Conservation (phyloP, 1,140 invertebrate species). For the Dendroctonus ponderosae region DNA sequence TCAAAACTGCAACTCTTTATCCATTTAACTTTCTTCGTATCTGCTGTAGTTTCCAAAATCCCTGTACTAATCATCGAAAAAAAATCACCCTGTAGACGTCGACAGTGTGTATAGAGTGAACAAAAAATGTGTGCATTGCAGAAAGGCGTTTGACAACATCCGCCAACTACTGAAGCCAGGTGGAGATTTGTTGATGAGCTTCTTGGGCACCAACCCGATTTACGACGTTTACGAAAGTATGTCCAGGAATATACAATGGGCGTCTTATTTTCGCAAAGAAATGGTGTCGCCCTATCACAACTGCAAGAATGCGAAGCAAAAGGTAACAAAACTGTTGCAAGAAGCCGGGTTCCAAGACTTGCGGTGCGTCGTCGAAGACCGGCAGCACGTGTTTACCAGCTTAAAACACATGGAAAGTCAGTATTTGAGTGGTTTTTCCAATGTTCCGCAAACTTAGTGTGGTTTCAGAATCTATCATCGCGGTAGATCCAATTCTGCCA, state of each 20-base stretch:
- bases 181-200: slow-evolving; percentile 68
- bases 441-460: background rate
- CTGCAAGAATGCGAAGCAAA: slow-evolving; percentile 60
- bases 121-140: slow-evolving; percentile 47
- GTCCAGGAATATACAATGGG: slow-evolving; percentile 60
- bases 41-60: too few relatives aligned
- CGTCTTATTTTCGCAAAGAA: slow-evolving; percentile 63
- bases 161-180: slow-evolving; percentile 61
- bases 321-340: slow-evolving; percentile 61
- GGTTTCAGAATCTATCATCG: slow-evolving; percentile 64
- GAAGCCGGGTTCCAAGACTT: slow-evolving; percentile 66
- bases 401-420: slow-evolving; percentile 60
- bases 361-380: slow-evolving; percentile 63
- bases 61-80: too few relatives aligned
- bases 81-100: too few relatives aligned
- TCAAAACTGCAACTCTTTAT: too few relatives aligned
- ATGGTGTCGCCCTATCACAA: slow-evolving; percentile 68
- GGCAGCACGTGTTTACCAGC: slow-evolving; percentile 64
- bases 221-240: slow-evolving; percentile 68
- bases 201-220: slow-evolving; percentile 68
- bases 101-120: background rate
- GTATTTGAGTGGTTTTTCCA: slow-evolving; percentile 30
- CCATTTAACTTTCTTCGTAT: too few relatives aligned
- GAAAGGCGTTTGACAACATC: slow-evolving; percentile 64
- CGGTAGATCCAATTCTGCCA: slow-evolving; percentile 73